Conservation (phyloP, 2,888 invertebrate genomes). For the Sarcophaga carnaria region DNA sequence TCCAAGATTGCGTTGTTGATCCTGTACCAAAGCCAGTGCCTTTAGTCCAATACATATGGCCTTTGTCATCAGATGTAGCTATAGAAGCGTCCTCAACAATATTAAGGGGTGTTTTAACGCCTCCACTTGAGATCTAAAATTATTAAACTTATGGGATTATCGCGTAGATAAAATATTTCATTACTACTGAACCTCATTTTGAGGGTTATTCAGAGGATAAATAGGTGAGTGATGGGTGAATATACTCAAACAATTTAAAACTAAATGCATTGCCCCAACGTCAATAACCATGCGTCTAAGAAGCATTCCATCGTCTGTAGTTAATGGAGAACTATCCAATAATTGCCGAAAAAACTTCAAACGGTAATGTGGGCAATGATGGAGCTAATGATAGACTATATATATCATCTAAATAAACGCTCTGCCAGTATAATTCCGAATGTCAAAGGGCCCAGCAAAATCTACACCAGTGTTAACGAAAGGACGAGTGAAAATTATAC, state of each 20-base stretch:
- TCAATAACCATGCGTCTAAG: constrained; percentile 90
- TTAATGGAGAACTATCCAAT: constrained; percentile 89
- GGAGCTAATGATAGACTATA: constrained; percentile 87
- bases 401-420: constrained; percentile 84
- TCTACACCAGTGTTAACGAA: too few relatives aligned
- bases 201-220: constrained; percentile 80
- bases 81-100: constrained; percentile 79
- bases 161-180: neutral
- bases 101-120: constrained; percentile 72
- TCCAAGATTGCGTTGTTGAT: constrained; percentile 97
- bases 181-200: constrained; percentile 72
- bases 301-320: constrained; percentile 89
- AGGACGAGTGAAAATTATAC: too few relatives aligned
- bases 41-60: constrained; percentile 95
- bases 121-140: constrained; percentile 47
- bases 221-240: constrained; percentile 91
- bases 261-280: constrained; percentile 91
- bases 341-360: constrained; percentile 85
- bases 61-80: constrained; percentile 86
- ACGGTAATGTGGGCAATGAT: constrained; percentile 84
- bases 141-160: neutral
- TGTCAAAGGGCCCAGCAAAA: too few relatives aligned
- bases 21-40: constrained; percentile 98
- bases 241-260: constrained; percentile 93
- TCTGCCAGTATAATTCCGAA: too few relatives aligned